Base-by-base conservation (phyloP, 2,888 invertebrate genomes). In the Operophtera brumata region DNA sequence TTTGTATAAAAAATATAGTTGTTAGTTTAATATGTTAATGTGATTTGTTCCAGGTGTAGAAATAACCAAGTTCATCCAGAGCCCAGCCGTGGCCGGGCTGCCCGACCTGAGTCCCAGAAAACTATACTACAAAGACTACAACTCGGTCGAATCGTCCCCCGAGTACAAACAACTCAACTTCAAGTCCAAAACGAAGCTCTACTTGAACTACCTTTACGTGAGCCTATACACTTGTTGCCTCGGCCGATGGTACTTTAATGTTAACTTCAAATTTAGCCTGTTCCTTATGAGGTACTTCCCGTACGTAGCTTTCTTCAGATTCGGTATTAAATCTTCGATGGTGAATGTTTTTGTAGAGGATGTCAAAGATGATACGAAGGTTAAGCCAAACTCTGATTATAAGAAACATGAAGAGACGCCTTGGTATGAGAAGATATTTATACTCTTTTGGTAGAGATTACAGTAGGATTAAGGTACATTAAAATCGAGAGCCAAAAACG, bases 211-310 rank as follows among this genome's bases (percentile, higher is more conserved):
- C 3, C 40, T 81, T 0, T 65, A 75, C 13, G 47, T 66, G 0
- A 42, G 50, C 0, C 59, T 92, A 7, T 88, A 92, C 66, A 75
- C 79, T 7, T 91, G 86, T 10, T 76, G 66, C 52, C 68, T 93
- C 46, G 92, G 94, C 12, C 90, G 94, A 8, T 77, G 90, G 39
- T 92, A 92, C 65, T 91, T 94, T 46, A 95, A 95, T 71, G 73
- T 83, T 20, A 85, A 92, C 45, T 92, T 93, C 72, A 84, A 86
- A 68, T 69, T 93, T 1, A 86, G 91, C 13, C 73, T 95, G 12
- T 91, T 92, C 61, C 71, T 95, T 0, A 93, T 94, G 77, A 92
- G 92, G 62, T 91, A 93, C 48, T 93, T 92, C 68, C 96, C 96
- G 0, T 93, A 93, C 63, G 67, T 95, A 39, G 94, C 94, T 0